phyloP scores from a whole-genome alignment of 2,797 vertebrate genomes.

The Hyperoplus lanceolatus region DNA sequence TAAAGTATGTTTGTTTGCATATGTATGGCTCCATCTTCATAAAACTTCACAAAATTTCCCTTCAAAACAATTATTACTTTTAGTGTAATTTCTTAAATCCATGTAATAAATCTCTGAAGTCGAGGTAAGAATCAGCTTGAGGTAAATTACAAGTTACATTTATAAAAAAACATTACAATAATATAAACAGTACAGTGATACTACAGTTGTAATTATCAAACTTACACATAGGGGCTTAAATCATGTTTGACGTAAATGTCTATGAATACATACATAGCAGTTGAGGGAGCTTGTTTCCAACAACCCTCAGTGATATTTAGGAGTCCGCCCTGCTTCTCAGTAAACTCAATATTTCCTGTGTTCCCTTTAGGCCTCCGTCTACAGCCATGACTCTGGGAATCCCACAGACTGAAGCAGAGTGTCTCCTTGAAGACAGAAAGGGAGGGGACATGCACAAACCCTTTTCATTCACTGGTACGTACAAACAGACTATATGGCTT shows the following conservation, averaged over 20 bases:
- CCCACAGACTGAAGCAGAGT: constrained; percentile 86
- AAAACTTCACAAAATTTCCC: neutral
- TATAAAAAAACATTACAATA: neutral
- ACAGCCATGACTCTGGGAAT: constrained; percentile 91
- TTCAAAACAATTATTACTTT: neutral
- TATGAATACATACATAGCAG: neutral
- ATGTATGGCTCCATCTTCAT: neutral
- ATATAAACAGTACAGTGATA: neutral
- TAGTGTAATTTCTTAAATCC: neutral
- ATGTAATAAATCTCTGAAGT: neutral
- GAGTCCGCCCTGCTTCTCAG: neutral
- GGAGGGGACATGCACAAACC: constrained; percentile 87
- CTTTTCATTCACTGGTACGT: constrained; percentile 66
- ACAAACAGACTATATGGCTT: neutral
- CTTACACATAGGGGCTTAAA: neutral
- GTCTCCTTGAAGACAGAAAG: constrained; percentile 91
- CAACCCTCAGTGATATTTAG: neutral
- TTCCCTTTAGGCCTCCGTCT: constrained; percentile 89
- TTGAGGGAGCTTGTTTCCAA: neutral
- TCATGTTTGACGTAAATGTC: neutral
- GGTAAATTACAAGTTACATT: neutral
- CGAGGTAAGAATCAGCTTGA: neutral
- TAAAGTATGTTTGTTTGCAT: neutral
- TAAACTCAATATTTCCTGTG: constrained; percentile 21
- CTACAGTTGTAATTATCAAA: neutral